Base-by-base conservation (phyloP, 2,888 invertebrate genomes). In the Eustalomyia histrio region DNA sequence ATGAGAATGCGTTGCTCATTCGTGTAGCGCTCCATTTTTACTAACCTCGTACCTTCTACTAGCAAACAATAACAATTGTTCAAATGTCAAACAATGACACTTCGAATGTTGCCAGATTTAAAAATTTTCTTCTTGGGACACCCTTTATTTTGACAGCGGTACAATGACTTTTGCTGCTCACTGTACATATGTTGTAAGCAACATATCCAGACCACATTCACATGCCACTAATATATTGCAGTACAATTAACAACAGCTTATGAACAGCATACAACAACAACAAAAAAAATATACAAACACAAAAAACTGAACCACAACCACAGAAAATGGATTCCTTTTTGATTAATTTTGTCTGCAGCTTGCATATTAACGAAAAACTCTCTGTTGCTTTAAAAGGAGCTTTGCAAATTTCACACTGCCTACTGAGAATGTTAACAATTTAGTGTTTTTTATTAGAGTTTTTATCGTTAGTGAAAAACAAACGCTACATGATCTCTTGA, bases 221-320 rank as follows among this genome's bases (percentile, higher is more conserved):
- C 52, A 47, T n/a, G 16, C 10, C 21, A 10, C 39, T 39, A 39
- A 14, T 39, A 39, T 39, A 39, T 39, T 10, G 16, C 17, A 24
- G 2, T 63, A 43, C 65, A 75, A 71, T 75, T 75, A 79, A 79
- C 64, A 57, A 74, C 53, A 71, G 55, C 74, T 69, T 65, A 55
- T 43, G 52, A 67, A 57, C n/a, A 57, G 8, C 57, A 35, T 43
- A 24, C 69, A 76, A 67, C 71, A 76, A 68, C 72, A 58, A 80
- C 61, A 76, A 39, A 68, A 63, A 5, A 21, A 55, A 17, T n/a
- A 10, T 52, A 16, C 29, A 50, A 24, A 47, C n/a, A 53, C 10
- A 65, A 52, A 63, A 65, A 61, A 67, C 47, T 53, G 53, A 71
- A 64, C 80, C 72, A 68, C 69, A 76, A 68, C 76, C 67, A 80